Base-by-base conservation (phyloP, 2,113 vertebrate genomes). In the Hemicordylus capensis region DNA sequence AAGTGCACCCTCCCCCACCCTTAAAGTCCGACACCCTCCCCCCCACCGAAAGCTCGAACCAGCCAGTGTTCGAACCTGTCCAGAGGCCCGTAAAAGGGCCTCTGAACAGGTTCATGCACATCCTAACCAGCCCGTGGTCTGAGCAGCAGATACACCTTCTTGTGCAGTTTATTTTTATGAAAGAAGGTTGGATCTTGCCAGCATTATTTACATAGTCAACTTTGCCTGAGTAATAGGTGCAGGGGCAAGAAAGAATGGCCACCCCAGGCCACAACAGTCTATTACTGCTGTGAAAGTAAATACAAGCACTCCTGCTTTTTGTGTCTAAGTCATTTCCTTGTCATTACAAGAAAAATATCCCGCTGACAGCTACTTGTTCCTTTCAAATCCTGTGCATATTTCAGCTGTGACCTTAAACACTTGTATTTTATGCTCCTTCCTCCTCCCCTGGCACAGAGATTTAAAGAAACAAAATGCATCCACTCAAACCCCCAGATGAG, bases 321-420 rank as follows among this genome's bases (percentile, higher is more conserved):
- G 63, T 37, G 37, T 34, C 39, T n/a, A 58, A 69, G 63, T n/a
- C 74, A 69, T 58, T 67, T 77, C 48, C 48, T 81, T 48, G 39
- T 75, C 48, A 48, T 51, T 72, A 51, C n/a, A n/a, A 54, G 54
- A 34, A 48, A 69, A 77, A 48, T 59, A 70, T 24, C 31, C 51
- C 56, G 54, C 79, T 87, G 63, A 51, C 54, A 81, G 34, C 42
- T 69, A 56, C 39, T 69, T 76, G 48, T 34, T 81, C 51, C 64
- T 82, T 80, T 87, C 39, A 37, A 58, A 81, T 59, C 63, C 31
- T 11, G 64, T 82, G 54, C 73, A 82, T 77, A 82, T 70, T 82
- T 82, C 73, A 77, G 51, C 51, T 22, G 54, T 14, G 48, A 59
- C 73, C 63, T 61, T 72, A 64, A 31, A 37, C 24, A 76, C 54